A percentile compares a stretch with the other conserved stretches of the same genome.
Evolutionary conservation across 2,113 vertebrate genomes (phyloP).

Genomic region (Pseudolaguvia tuberculata): DNA sequence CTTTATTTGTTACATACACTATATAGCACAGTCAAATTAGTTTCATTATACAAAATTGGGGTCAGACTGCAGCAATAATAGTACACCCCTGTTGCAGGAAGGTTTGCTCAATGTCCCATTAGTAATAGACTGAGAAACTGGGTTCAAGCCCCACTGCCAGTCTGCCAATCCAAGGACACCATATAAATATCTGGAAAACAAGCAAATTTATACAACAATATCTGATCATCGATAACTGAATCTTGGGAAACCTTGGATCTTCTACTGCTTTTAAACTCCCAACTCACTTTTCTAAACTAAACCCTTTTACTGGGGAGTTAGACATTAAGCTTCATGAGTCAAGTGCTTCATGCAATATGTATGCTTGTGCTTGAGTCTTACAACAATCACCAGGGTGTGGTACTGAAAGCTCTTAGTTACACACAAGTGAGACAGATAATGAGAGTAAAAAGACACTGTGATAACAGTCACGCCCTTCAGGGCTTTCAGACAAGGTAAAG

Average conservation of each 20-base stretch:
- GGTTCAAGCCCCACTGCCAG: no score
- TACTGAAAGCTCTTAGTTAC: slow-evolving; percentile 37
- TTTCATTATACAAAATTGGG: no score
- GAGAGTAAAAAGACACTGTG: slow-evolving; percentile 29
- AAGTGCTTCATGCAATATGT: slow-evolving; percentile 31
- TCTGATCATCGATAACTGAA: neutral
- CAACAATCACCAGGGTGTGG: slow-evolving; percentile 32
- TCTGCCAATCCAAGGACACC: no score
- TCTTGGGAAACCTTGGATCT: neutral
- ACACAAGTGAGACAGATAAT: slow-evolving; percentile 38
- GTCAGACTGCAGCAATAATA: no score
- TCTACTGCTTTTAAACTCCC: neutral
- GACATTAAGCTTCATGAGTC: slow-evolving; percentile 30
- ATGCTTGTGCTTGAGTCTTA: slow-evolving; percentile 13
- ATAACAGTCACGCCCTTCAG: slow-evolving; percentile 27
- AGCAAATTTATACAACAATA: neutral
- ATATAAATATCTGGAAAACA: no score
- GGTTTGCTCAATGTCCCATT: no score
- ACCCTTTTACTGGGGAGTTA: neutral
- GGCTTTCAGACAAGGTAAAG: slow-evolving; percentile 6
- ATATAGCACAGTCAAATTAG: no score
- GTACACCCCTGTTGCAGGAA: no score
- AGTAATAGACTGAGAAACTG: no score
- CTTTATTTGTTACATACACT: no score
- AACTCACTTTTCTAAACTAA: neutral